Base-by-base conservation (phyloP, 2,797 vertebrate genomes). In the Rhabdomys pumilio region DNA sequence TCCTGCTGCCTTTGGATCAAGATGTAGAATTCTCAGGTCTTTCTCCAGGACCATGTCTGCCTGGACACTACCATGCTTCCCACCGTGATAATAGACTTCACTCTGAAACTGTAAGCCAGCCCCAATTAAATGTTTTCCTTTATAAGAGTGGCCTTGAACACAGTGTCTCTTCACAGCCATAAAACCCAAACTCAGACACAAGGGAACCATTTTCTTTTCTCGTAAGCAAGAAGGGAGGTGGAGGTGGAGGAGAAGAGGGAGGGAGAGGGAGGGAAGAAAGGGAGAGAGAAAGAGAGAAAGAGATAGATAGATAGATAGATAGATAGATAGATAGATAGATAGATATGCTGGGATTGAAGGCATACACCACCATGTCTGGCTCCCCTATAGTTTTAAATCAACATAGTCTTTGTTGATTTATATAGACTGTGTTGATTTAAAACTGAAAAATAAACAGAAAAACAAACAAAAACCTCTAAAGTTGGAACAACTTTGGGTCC, bases 201-300 rank as follows among this genome's bases (percentile, higher is more conserved):
- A 91, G 6, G 41, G 17, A 59, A 96, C 29, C 38, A 92, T 63
- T 87, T 85, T 93, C 57, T 65, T 67, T 84, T 65, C 20, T 41
- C 47, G 63, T 63, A 67, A n/a, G 82, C 38, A 53, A 34, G 67
- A 63, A 3, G 14, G 14, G 29, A 6, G 9, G 15, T 24, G 61
- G 9, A 10, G 3, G 9, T 6, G 24, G 34, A 17, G 34, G 12
- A 3, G 6, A 2, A 69, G 67, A 69, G 15, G 2, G 65, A n/a
- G 31, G 8, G 4, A 12, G 63, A 31, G 44, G 6, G 38, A 38
- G 47, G 6, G 8, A 9, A 47, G 47, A 55, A 6, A 47, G 47
- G 47, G 15, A n/a, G 34, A 3, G 3, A 2, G 7, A 3, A 29
- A 0, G 63, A 12, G 24, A 11, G 10, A 3, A 9, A 26, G 24